A percentile compares a stretch with the other conserved stretches of the same genome.
phyloP scores from a whole-genome alignment of 2,113 vertebrate genomes.

The Phalacrocorax carbo region DNA sequence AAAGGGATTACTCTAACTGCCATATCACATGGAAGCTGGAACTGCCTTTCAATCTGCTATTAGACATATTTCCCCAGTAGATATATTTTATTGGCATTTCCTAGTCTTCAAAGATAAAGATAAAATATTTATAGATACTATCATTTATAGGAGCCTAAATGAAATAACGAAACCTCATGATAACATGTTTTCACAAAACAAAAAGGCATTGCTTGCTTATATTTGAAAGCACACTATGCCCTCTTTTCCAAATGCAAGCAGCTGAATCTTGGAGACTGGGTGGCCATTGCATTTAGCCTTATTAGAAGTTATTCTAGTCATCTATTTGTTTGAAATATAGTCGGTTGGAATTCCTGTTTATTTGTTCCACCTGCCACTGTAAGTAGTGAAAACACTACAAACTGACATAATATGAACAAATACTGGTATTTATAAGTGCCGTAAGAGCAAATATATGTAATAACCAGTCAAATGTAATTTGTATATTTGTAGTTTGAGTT shows the following conservation, averaged over 20 bases:
- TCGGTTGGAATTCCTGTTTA: not conserved
- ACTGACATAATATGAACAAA: not conserved
- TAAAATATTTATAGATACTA: constrained; percentile 16
- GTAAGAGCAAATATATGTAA: not conserved
- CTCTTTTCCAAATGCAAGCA: not conserved
- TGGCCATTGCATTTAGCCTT: not conserved
- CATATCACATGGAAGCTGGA: not conserved
- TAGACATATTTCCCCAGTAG: not conserved
- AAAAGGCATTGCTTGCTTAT: not conserved
- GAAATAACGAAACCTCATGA: not conserved
- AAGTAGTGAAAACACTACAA: not conserved
- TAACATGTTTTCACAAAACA: not conserved
- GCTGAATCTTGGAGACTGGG: not conserved
- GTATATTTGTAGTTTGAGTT: not conserved
- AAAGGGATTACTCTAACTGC: not conserved
- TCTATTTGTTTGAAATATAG: not conserved
- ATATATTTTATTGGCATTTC: not conserved
- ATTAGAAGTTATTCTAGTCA: not conserved
- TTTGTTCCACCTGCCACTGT: not conserved
- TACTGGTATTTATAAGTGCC: not conserved
- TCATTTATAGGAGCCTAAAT: not conserved
- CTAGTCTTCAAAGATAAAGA: not conserved
- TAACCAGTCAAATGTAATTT: not conserved
- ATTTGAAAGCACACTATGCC: not conserved
- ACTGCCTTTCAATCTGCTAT: not conserved